Base-by-base conservation (phyloP, 2,888 invertebrate genomes). In the Campopleginae sp. region DNA sequence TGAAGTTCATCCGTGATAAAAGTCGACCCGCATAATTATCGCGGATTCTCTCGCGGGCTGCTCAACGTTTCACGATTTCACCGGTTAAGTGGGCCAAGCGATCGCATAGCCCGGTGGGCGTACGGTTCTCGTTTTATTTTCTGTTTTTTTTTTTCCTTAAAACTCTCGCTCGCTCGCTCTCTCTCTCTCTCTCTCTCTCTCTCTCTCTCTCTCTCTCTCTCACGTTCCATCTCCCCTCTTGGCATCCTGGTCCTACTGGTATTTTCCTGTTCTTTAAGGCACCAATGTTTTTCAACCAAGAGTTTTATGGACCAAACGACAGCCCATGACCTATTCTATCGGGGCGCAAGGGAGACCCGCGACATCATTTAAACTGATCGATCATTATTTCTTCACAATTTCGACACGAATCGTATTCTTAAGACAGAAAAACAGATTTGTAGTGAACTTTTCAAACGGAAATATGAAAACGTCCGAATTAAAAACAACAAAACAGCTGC, bases 1-100 rank as follows among this genome's bases (percentile, higher is more conserved):
- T 72, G 66, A 51, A 82, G 82, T 76, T 85, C 75, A 82, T 74
- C 54, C 79, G 66, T 68, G 85, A 85, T 82, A 72, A 82, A 85
- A 80, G 71, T 80, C 85, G 85, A 82, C 85, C 82, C 79, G 85
- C 82, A 85, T 85, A 82, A 85, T 85, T 85, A 85, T 79, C 70
- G 33, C 72, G 77, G 38, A 48, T 66, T 77, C 79, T 61, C 75
- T 54, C 33, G 48, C 38, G 72, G 61, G 38, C 80, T 72, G 23
- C 75, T 75, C 79, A 76, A 61, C 65, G 82, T 76, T 80, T 82
- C 80, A 80, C 82, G 82, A 85, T 85, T 85, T 85, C 85, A 85
- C 85, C 85, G 82, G 76, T 80, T 85, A 85, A 85, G 85, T 85
- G 79, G 82, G 82, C 82, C 82, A 82, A 58, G 82, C 82, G 44